Evolutionary conservation across 2,113 vertebrate genomes (phyloP), one percentile per base, ranked within the genome.

Genomic region (Gymnogyps californianus): DNA sequence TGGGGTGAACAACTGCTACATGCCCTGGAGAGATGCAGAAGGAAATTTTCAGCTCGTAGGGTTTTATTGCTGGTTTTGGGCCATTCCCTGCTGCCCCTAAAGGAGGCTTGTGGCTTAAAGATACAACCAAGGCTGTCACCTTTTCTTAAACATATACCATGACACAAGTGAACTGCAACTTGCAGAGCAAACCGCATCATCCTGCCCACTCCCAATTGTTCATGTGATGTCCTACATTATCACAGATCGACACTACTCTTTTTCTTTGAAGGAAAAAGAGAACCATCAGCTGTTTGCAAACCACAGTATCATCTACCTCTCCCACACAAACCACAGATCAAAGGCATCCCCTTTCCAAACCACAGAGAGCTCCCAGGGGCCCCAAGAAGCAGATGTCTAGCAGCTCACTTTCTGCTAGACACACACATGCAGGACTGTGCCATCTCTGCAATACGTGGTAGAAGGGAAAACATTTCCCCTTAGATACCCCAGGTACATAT

Each of bases 271-370:
- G 16, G 44, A 79, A 88, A 80, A 58, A 32, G 66, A 94, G 79
- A 89, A 51, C 38, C 64, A 87, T 79, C 18, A 2, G 70, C 87
- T 93, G 61, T 87, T 94, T 92, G 58, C 70, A 97, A 96, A 97
- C 93, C 94, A 93, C 96, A 96, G 74, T 44, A 95, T 83, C 65
- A 42, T 46, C 81, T 51, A 69, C 58, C 29, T 87, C 93, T 94
- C 83, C 84, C 93, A 96, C 78, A 90, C 70, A 96, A 97, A 97
- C 96, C 96, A 95, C 96, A 94, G 84, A 95, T 82, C 94, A 96
- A 96, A 97, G 94, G 83, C 70, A 58, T 87, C 58, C 49, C 51
- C 49, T 69, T 86, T 70, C 62, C 62, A 94, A 97, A 94, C 97
- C 95, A 86, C 96, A 94, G n/a, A 28, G 34, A 55, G 29, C 54